Evolutionary conservation across 1,140 invertebrate genomes (phyloP).

Genomic region (Vanessa tameamea): DNA sequence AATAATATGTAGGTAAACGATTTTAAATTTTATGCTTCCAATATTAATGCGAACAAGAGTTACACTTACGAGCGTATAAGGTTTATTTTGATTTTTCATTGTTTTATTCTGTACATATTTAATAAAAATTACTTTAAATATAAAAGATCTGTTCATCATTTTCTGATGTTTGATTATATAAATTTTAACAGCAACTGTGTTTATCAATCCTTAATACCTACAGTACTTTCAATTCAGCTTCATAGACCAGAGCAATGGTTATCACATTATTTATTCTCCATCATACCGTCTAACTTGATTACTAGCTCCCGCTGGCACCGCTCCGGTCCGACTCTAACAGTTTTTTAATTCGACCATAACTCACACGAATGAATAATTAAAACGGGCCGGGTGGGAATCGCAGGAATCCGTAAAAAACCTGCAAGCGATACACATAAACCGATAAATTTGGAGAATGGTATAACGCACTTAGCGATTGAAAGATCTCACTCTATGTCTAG

Average conservation of each 20-base stretch:
- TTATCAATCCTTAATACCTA: neutral
- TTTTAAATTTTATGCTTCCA: no score
- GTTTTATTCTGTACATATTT: no score
- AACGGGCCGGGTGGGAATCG: slow-evolving; percentile 69
- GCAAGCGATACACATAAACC: slow-evolving; percentile 50
- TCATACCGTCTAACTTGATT: slow-evolving; percentile 76
- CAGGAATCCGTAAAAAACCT: slow-evolving; percentile 71
- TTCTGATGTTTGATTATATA: no score
- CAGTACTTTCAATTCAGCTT: slow-evolving; percentile 1
- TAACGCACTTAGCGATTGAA: slow-evolving; percentile 67
- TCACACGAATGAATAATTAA: slow-evolving; percentile 81
- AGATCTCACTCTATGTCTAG: neutral
- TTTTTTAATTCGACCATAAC: slow-evolving; percentile 82
- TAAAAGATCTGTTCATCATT: no score
- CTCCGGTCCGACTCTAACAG: slow-evolving; percentile 78
- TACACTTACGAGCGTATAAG: no score
- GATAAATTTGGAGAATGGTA: slow-evolving; percentile 74
- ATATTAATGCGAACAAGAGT: no score
- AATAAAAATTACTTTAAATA: no score
- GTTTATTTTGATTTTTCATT: no score
- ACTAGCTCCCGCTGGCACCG: slow-evolving; percentile 65
- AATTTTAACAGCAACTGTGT: no score
- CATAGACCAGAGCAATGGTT: slow-evolving; percentile 28
- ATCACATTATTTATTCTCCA: slow-evolving; percentile 73
- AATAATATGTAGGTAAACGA: no score